Evolutionary conservation across 2,888 invertebrate species (phyloP).

Genomic region (Cheiracanthium punctorium): DNA sequence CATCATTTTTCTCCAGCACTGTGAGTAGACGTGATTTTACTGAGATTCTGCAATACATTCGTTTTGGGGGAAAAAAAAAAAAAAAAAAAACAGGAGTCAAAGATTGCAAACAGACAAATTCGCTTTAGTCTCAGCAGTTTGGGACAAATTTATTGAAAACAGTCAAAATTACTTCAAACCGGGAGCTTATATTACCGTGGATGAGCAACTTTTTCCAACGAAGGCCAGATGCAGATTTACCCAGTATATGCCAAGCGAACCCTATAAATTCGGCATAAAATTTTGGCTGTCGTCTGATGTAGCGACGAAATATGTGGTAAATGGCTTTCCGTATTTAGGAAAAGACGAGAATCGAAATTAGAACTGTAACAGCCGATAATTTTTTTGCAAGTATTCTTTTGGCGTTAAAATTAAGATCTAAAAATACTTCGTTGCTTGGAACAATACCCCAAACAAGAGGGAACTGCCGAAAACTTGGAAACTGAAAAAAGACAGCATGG

Average conservation of each 20-base stretch:
- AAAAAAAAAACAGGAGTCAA: conserved; percentile 6
- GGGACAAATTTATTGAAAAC: conserved; percentile 33
- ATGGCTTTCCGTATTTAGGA: conserved; percentile 10
- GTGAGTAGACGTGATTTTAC: conserved; percentile 11
- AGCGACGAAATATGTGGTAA: conserved; percentile 10
- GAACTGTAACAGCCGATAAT: background rate
- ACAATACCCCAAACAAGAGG: too few relatives aligned
- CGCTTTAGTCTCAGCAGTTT: conserved; percentile 12
- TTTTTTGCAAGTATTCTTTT: background rate
- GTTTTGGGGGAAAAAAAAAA: too few relatives aligned
- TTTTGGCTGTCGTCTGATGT: conserved; percentile 5
- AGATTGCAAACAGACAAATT: conserved; percentile 22
- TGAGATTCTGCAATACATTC: conserved; percentile 12
- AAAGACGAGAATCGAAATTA: background rate
- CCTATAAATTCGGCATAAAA: too few relatives aligned
- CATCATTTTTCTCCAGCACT: conserved; percentile 2
- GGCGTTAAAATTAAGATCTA: too few relatives aligned
- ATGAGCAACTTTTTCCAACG: too few relatives aligned
- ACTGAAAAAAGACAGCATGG: too few relatives aligned
- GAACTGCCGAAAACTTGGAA: too few relatives aligned
- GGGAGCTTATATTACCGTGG: conserved; percentile 20
- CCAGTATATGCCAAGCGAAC: too few relatives aligned
- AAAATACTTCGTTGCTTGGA: too few relatives aligned
- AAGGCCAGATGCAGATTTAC: conserved; percentile 17
- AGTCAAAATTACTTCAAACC: conserved; percentile 21